Evolutionary conservation across 2,113 vertebrate species (phyloP).

Genomic region (Cynocephalus volans): DNA sequence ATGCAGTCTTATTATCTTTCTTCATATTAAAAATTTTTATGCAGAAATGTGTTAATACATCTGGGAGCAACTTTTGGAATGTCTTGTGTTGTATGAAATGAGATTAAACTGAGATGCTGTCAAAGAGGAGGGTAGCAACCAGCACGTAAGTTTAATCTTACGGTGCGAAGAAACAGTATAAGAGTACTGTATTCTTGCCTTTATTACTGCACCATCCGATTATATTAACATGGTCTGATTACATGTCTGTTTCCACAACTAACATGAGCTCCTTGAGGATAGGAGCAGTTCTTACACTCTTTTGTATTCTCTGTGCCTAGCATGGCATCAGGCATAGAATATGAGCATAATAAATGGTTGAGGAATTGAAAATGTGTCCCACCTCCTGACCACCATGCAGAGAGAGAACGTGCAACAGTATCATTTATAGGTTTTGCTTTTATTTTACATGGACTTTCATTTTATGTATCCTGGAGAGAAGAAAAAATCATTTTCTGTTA

Average conservation of each 20-base stretch:
- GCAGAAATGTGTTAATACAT: not conserved
- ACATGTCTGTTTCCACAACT: not conserved
- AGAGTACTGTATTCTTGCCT: not conserved
- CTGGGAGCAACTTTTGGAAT: not conserved
- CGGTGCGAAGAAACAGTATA: not conserved
- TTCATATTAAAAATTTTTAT: slow-evolving; percentile 52
- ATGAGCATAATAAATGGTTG: not conserved
- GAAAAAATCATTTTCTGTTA: not conserved
- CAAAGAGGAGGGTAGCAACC: not conserved
- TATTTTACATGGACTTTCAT: not conserved
- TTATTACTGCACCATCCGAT: not conserved
- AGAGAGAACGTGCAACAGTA: not conserved
- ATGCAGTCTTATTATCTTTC: not conserved
- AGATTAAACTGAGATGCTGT: not conserved
- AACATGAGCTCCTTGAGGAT: not conserved
- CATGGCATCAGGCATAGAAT: not conserved
- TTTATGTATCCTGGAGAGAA: not conserved
- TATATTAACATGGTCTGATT: not conserved
- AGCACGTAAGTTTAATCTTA: not conserved
- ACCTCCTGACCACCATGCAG: not conserved
- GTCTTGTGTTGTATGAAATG: slow-evolving; percentile 14
- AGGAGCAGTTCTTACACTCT: not conserved
- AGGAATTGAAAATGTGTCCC: not conserved
- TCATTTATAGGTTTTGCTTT: not conserved
- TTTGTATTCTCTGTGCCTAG: not conserved